phyloP scores from a whole-genome alignment of 1,140 invertebrate genomes.

The Aradophagus sp. region DNA sequence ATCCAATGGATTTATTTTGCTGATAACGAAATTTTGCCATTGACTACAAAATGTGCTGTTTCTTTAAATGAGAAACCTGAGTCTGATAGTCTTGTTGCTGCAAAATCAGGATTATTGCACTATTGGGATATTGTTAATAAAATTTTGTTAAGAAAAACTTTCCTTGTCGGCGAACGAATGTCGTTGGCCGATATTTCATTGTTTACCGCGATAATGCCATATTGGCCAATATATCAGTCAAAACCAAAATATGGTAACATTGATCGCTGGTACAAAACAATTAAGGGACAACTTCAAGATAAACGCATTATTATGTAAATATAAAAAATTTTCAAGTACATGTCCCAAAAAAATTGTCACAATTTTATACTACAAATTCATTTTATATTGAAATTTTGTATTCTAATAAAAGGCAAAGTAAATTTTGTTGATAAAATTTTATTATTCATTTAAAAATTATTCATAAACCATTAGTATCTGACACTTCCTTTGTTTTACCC shows the following conservation, averaged over 20 bases:
- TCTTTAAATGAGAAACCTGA: constrained; percentile 65
- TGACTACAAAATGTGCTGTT: constrained; percentile 79
- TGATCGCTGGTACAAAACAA: constrained; percentile 83
- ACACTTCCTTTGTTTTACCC: constrained; percentile 25
- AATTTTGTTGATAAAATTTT: too few relatives aligned
- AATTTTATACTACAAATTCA: constrained; percentile 69
- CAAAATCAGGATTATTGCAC: constrained; percentile 60
- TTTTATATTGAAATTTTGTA: constrained; percentile 6
- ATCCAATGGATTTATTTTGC: constrained; percentile 82
- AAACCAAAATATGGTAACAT: constrained; percentile 76
- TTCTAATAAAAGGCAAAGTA: constrained; percentile 14
- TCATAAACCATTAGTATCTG: constrained; percentile 8
- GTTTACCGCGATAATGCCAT: constrained; percentile 77
- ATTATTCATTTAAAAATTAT: constrained; percentile 16
- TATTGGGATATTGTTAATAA: constrained; percentile 76
- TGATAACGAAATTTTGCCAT: constrained; percentile 79
- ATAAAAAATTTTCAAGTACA: constrained; percentile 64
- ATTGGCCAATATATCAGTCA: constrained; percentile 77
- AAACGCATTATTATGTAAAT: constrained; percentile 18
- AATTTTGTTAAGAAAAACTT: constrained; percentile 79
- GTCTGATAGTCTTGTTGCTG: constrained; percentile 38
- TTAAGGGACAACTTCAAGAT: constrained; percentile 76
- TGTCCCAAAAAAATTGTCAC: too few relatives aligned
- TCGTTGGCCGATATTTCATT: constrained; percentile 84
- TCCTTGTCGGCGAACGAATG: constrained; percentile 82